Conservation (phyloP, 2,113 vertebrate species). For the Eurystomus gularis region DNA sequence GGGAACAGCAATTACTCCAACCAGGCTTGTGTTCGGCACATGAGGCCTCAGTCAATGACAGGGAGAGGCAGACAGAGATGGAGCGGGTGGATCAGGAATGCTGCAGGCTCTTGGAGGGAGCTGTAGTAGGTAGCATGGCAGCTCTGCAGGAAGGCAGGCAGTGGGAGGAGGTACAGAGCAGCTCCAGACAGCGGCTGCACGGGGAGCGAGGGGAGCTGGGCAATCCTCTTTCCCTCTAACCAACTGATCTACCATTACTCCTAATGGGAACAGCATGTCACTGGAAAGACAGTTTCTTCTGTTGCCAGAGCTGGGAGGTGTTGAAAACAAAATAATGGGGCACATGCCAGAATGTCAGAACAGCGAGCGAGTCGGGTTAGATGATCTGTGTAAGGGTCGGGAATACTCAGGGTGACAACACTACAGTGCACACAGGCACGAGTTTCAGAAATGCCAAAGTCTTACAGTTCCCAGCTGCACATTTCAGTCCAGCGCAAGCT, state of each 20-base stretch:
- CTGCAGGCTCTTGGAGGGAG: slow-evolving; percentile 9
- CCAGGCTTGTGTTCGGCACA: background rate
- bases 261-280: background rate
- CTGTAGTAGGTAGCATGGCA: accelerated
- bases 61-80: background rate
- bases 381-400: background rate
- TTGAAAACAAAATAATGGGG: background rate
- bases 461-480: background rate
- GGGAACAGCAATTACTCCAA: slow-evolving; percentile 25
- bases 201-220: background rate
- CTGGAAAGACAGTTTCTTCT: background rate
- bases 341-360: background rate
- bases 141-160: background rate
- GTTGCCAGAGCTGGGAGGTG: background rate
- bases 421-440: too few relatives aligned
- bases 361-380: background rate
- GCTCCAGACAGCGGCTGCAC: background rate
- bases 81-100: background rate
- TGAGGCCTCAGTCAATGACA: background rate
- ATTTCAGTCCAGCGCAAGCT: background rate
- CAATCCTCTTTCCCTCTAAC: background rate
- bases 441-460: background rate
- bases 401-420: background rate
- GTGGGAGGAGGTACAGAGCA: background rate
- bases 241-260: background rate